phyloP scores from a whole-genome alignment of 2,113 vertebrate genomes.

The Phycodurus eques region DNA sequence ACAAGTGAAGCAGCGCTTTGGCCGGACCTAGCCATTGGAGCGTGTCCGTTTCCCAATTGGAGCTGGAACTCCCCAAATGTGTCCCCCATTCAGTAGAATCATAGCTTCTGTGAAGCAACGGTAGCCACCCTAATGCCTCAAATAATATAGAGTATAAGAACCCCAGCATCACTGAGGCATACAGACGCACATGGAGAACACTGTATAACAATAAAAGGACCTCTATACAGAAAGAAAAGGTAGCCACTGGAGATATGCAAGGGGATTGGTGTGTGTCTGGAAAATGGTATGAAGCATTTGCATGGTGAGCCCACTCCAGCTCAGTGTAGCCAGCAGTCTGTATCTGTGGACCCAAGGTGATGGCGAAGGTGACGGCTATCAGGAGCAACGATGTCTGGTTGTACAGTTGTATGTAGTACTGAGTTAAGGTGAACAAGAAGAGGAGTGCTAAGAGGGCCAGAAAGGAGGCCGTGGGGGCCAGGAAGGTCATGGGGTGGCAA shows the following conservation, averaged over 20 bases:
- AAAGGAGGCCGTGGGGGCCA: constrained; percentile 82
- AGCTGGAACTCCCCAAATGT: not conserved
- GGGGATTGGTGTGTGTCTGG: constrained; percentile 38
- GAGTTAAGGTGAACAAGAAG: constrained; percentile 89
- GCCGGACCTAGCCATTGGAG: constrained; percentile 83
- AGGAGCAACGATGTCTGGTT: constrained; percentile 83
- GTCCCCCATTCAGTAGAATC: constrained; percentile 23
- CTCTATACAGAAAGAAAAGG: constrained; percentile 94
- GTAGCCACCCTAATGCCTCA: constrained; percentile 86
- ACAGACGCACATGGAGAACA: constrained; percentile 91
- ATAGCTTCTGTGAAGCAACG: constrained; percentile 65
- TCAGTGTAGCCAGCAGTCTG: constrained; percentile 71
- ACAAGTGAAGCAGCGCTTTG: constrained; percentile 89
- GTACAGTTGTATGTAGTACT: constrained; percentile 83
- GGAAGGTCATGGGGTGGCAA: constrained; percentile 74
- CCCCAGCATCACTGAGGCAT: constrained; percentile 88
- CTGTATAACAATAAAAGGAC: constrained; percentile 93
- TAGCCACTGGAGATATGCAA: constrained; percentile 91
- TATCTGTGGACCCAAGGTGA: constrained; percentile 87
- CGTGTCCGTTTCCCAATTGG: constrained; percentile 38
- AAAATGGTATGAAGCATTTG: constrained; percentile 52
- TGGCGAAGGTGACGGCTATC: constrained; percentile 81
- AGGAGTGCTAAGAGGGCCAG: constrained; percentile 80
- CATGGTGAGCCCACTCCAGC: constrained; percentile 60
- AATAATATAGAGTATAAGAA: constrained; percentile 89